Conservation (phyloP, 2,888 invertebrate species). For the Aphidoletes aphidimyza region DNA sequence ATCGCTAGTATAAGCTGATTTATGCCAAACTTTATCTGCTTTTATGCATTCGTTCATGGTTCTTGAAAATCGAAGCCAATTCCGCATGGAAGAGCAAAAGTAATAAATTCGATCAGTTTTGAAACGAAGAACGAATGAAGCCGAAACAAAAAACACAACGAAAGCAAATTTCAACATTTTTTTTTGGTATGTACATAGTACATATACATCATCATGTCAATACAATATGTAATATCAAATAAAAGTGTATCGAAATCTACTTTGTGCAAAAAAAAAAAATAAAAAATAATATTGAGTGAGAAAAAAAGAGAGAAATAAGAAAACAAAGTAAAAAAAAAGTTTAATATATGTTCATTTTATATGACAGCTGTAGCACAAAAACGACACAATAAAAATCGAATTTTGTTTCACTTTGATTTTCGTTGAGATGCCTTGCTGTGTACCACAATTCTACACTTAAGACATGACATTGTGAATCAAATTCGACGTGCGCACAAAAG, state of each 20-base stretch:
- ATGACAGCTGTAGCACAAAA: constrained; percentile 45
- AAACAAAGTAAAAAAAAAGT: not conserved
- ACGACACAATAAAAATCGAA: constrained; percentile 35
- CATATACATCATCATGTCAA: not conserved
- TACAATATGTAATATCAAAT: not conserved
- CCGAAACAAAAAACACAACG: not conserved
- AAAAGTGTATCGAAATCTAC: not conserved
- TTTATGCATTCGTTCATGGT: constrained; percentile 26
- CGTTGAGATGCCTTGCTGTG: not conserved
- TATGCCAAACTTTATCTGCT: constrained; percentile 8
- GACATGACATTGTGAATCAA: not conserved
- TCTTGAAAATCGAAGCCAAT: not conserved
- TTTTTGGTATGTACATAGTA: not conserved
- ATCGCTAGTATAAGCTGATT: not conserved
- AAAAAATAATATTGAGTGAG: not conserved
- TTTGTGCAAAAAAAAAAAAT: not conserved
- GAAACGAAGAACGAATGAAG: not conserved
- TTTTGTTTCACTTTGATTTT: constrained; percentile 29
- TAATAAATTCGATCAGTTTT: not conserved
- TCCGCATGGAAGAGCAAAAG: not conserved
- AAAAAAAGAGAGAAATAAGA: not conserved
- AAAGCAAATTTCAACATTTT: too few species aligned
- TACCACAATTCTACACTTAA: not conserved
- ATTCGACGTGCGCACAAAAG: not conserved
- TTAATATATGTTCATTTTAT: not conserved